These are phyloP conservation scores for Pogona vitticeps DNA, from an alignment of 2,113 vertebrate species.

Conservation along the genomic window DNA sequence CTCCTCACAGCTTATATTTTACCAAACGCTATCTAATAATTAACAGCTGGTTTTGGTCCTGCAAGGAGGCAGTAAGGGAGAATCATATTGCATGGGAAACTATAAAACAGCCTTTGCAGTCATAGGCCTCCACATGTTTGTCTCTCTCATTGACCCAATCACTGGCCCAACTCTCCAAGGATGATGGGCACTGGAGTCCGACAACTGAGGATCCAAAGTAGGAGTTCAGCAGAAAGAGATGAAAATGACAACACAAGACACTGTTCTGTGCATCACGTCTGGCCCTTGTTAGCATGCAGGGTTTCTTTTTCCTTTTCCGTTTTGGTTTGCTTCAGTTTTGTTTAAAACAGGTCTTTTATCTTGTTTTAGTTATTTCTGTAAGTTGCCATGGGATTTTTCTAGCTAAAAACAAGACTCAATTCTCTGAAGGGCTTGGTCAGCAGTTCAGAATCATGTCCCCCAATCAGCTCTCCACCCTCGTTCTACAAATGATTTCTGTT, in stretches of 20 bases:
- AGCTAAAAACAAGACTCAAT: not conserved
- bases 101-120: not conserved
- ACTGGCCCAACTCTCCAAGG: not conserved
- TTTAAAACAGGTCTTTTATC: not conserved
- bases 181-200: not conserved
- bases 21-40: not conserved
- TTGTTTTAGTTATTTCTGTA: not conserved
- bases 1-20: not conserved
- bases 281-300: no score
- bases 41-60: not conserved
- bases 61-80: not conserved
- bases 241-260: no score
- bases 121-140: not conserved
- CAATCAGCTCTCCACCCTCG: not conserved
- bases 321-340: no score
- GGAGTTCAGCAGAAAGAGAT: no score
- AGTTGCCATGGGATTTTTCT: not conserved
- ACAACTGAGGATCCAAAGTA: no score
- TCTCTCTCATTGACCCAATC: not conserved
- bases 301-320: no score
- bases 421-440: no score
- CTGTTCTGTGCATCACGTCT: no score
- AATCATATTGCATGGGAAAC: not conserved
- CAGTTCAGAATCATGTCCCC: not conserved
- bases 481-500: conserved; percentile 3